These are phyloP conservation scores for Apus apus DNA, from an alignment of 2,113 vertebrate species.

Conservation along the genomic window DNA sequence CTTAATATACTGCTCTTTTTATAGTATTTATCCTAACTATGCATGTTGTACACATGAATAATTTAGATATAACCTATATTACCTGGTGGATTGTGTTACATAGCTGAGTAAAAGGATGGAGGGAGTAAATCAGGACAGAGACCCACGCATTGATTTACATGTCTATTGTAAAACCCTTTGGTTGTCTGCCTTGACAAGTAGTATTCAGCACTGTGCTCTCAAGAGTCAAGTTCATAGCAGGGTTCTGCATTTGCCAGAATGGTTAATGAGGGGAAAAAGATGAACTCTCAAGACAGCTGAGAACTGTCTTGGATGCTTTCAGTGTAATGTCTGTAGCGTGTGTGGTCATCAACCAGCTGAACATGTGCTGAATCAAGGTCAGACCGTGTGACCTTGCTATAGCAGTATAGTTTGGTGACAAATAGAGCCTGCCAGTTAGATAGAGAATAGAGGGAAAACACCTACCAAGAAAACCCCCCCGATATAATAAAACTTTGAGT, in stretches of 20 bases:
- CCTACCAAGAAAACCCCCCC: neutral
- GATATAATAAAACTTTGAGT: neutral
- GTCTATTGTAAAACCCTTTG: neutral
- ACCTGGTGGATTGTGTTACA: neutral
- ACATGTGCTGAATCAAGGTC: neutral
- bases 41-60: neutral
- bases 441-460: neutral
- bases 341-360: neutral
- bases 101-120: neutral
- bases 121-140: neutral
- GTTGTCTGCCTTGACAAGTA: neutral
- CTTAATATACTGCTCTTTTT: neutral
- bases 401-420: neutral
- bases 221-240: neutral
- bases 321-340: neutral
- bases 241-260: neutral
- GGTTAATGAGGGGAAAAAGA: neutral
- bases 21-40: neutral
- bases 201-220: neutral
- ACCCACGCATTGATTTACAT: neutral
- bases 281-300: neutral
- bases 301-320: neutral
- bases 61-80: neutral
- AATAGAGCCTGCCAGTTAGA: neutral
- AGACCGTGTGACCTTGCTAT: neutral